Conservation (phyloP, 2,888 invertebrate genomes). For the Hesperia comma region DNA sequence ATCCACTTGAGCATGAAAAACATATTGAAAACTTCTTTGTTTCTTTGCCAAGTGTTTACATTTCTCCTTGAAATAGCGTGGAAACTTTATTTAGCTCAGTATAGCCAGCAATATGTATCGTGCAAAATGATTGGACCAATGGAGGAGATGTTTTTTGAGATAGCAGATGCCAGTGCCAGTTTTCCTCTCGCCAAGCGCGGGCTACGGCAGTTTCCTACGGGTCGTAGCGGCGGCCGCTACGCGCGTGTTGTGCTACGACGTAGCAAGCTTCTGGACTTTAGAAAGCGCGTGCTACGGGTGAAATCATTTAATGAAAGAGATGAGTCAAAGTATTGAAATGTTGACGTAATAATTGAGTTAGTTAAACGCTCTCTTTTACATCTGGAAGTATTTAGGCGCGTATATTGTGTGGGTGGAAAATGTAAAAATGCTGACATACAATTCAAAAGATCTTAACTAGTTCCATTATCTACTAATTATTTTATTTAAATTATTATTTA, state of each 20-base stretch:
- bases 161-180: constrained; percentile 52
- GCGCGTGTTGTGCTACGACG: constrained; percentile 56
- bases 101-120: constrained; percentile 10
- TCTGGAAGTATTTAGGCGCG: no score
- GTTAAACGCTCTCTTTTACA: background rate
- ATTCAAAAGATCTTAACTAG: background rate
- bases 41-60: constrained; percentile 5
- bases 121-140: constrained; percentile 37
- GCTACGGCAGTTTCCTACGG: constrained; percentile 74
- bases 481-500: no score
- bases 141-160: constrained; percentile 52
- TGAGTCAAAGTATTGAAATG: background rate
- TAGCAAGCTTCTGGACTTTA: constrained; percentile 44
- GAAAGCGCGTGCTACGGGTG: constrained; percentile 53
- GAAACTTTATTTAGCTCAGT: background rate
- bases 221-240: constrained; percentile 69
- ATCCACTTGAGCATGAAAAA: constrained; percentile 37
- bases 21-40: background rate
- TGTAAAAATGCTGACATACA: no score
- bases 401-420: constrained; percentile 1
- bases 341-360: background rate
- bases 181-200: constrained; percentile 60
- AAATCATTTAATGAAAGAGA: constrained; percentile 1
- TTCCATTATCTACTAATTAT: no score
- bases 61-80: background rate